Base-by-base conservation (phyloP, 2,797 vertebrate species). In the Lates japonicus region DNA sequence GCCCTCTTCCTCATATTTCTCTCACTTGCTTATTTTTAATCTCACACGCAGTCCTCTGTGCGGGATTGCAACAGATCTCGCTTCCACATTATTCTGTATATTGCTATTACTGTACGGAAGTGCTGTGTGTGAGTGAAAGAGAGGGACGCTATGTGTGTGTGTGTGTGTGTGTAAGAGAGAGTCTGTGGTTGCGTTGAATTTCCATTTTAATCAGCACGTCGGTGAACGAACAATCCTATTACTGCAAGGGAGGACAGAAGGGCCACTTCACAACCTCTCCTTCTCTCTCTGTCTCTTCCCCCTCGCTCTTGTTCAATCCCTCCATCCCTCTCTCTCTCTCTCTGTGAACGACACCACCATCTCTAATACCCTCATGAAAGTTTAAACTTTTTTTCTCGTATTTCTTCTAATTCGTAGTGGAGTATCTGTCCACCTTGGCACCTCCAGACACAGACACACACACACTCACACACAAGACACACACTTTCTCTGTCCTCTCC, bases 121-220 rank as follows among this genome's bases (percentile, higher is more conserved):
- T n/a, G n/a, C 66, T 76, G 68, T 49, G 52, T n/a, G 5, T 9
- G 55, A 19, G 62, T 49, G 35, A 29, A 39, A 37, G 35, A 37
- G 35, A 37, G 5, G 35, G 35, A 37, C 7, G 35, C 5, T 8
- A n/a, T n/a, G n/a, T n/a, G n/a, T 52, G 60, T 17, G 71, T 63
- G 33, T 35, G 78, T 58, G 74, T 33, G 70, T 25, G 14, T 35
- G 25, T 29, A 29, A 29, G 25, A 29, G 67, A 0, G 73, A 29
- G 76, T 68, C 62, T 16, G 60, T 33, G 29, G 48, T 70, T 74
- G 72, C n/a, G 65, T 71, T 70, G 71, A 85, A 92, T 94, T 93
- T 93, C 84, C 88, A 92, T 92, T 93, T 93, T 88, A 93, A 93
- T 93, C 91, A 88, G 87, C 74, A 64, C 68, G 55, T 74, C 71